Evolutionary conservation across 2,113 vertebrate genomes (phyloP).

Genomic region (Polypterus bichir): DNA sequence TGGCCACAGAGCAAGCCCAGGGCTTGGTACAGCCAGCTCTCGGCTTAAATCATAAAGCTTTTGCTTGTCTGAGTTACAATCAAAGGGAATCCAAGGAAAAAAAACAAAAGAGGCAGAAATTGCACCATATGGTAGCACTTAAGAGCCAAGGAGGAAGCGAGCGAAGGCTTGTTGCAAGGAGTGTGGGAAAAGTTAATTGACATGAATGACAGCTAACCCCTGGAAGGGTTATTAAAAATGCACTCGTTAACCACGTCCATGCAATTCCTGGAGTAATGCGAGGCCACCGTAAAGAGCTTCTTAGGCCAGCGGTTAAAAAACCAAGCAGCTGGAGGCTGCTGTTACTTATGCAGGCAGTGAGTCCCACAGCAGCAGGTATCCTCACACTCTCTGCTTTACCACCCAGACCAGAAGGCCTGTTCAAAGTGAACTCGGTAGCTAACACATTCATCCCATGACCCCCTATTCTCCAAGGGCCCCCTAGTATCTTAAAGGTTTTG

Average conservation of each 20-base stretch:
- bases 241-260: slow-evolving; percentile 50
- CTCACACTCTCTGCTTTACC: too few species aligned
- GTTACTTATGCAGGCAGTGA: neutral
- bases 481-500: too few species aligned
- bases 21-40: slow-evolving; percentile 70
- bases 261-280: slow-evolving; percentile 41
- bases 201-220: slow-evolving; percentile 77
- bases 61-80: slow-evolving; percentile 67
- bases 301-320: slow-evolving; percentile 23
- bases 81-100: slow-evolving; percentile 52
- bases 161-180: slow-evolving; percentile 51
- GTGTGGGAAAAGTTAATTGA: slow-evolving; percentile 92
- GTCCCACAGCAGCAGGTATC: too few species aligned
- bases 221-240: slow-evolving; percentile 54
- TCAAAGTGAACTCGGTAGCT: too few species aligned
- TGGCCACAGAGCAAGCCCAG: slow-evolving; percentile 72
- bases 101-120: slow-evolving; percentile 29
- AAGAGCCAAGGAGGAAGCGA: slow-evolving; percentile 70
- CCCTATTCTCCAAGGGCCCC: too few species aligned
- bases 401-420: too few species aligned
- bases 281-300: slow-evolving; percentile 48
- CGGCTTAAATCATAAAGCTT: slow-evolving; percentile 74
- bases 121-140: slow-evolving; percentile 87
- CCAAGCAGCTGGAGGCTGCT: neutral
- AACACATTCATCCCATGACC: too few species aligned